Conservation (phyloP, 1,140 invertebrate genomes). For the Philopotamus ludificatus region DNA sequence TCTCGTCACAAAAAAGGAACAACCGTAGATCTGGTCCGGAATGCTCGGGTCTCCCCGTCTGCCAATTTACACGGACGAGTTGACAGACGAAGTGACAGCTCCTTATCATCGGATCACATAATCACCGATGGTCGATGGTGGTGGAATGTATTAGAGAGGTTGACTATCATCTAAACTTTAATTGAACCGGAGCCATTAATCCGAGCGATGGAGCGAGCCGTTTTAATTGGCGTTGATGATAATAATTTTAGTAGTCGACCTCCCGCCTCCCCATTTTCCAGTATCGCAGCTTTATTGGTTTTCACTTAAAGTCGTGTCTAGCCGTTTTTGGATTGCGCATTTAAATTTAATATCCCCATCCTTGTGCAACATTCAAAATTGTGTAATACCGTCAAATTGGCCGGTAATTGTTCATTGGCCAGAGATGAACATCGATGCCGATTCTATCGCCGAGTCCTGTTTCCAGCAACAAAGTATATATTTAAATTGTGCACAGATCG, state of each 20-base stretch:
- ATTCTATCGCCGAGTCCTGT: too few species aligned
- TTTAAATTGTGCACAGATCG: too few species aligned
- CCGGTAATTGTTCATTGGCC: too few species aligned
- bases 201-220: constrained; percentile 31
- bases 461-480: too few species aligned
- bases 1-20: too few species aligned
- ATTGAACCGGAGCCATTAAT: constrained; percentile 34
- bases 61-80: constrained; percentile 5
- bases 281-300: not conserved
- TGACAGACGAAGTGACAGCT: constrained; percentile 2
- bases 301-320: not conserved
- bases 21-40: too few species aligned
- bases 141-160: not conserved
- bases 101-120: not conserved
- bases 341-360: too few species aligned
- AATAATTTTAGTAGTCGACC: constrained; percentile 15
- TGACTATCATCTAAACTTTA: constrained; percentile 15
- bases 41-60: too few species aligned
- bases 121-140: not conserved
- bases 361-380: too few species aligned
- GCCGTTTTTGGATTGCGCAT: too few species aligned
- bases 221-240: constrained; percentile 37
- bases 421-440: too few species aligned
- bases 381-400: too few species aligned
- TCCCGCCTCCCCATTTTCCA: not conserved